Conservation (phyloP, 2,797 vertebrate genomes). For the Xiphophorus birchmanni region DNA sequence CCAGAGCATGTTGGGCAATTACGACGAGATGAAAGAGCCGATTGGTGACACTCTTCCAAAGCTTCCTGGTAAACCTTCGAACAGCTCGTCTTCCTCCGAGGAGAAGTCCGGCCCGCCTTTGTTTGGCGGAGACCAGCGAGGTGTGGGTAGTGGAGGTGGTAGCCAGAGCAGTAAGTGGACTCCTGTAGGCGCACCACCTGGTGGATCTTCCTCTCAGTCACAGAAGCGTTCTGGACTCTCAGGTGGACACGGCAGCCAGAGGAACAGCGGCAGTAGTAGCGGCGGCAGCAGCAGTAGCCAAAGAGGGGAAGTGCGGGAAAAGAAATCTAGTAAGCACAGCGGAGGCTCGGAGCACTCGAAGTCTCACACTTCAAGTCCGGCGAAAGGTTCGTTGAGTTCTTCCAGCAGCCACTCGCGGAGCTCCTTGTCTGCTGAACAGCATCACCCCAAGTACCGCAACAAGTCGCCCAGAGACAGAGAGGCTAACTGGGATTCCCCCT, state of each 20-base stretch:
- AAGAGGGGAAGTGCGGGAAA: constrained; percentile 87
- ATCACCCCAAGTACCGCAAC: constrained; percentile 93
- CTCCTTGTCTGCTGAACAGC: constrained; percentile 88
- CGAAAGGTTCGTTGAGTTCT: constrained; percentile 88
- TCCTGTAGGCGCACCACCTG: constrained; percentile 90
- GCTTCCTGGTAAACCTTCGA: constrained; percentile 87
- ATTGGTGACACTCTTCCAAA: constrained; percentile 92
- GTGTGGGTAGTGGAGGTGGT: constrained; percentile 79
- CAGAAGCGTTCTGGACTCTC: constrained; percentile 90
- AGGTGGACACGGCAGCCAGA: constrained; percentile 83
- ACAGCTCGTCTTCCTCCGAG: constrained; percentile 87
- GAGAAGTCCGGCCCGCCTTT: constrained; percentile 89
- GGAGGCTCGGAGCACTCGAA: constrained; percentile 90
- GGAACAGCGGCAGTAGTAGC: constrained; percentile 75
- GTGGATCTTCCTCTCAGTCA: constrained; percentile 86
- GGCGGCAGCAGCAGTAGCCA: constrained; percentile 81
- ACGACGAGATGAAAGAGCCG: constrained; percentile 99
- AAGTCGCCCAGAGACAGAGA: constrained; percentile 95
- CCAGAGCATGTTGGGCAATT: constrained; percentile 99
- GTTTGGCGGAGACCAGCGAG: constrained; percentile 89
- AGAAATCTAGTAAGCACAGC: constrained; percentile 92
- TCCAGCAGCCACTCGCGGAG: constrained; percentile 83
- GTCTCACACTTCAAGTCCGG: constrained; percentile 90
- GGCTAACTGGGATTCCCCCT: constrained; percentile 97
- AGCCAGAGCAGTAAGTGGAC: constrained; percentile 98